Conservation (phyloP, 1,140 invertebrate genomes). For the Protaetia brevitarsis region DNA sequence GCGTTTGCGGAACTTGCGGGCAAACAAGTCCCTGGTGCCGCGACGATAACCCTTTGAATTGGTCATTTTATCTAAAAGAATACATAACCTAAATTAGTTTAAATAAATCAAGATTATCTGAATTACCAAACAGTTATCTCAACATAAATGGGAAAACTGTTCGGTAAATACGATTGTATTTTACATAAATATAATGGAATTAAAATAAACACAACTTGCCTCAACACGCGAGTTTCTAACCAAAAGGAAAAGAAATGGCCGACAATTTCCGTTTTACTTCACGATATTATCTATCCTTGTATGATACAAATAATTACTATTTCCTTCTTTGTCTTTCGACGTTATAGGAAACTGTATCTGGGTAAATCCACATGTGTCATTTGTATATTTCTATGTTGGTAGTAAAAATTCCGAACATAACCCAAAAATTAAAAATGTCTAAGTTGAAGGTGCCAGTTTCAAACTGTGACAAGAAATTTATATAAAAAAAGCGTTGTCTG, state of each 20-base stretch:
- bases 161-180: neutral
- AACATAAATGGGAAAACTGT: too few species aligned
- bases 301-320: neutral
- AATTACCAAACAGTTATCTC: too few species aligned
- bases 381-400: neutral
- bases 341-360: neutral
- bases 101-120: neutral
- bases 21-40: slow-evolving; percentile 97
- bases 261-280: slow-evolving; percentile 1
- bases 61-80: slow-evolving; percentile 70
- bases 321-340: neutral
- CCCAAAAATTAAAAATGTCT: slow-evolving; percentile 35
- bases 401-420: neutral
- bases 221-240: neutral
- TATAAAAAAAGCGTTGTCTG: slow-evolving; percentile 58
- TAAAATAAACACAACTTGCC: neutral
- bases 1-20: slow-evolving; percentile 89
- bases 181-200: neutral
- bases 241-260: slow-evolving; percentile 24
- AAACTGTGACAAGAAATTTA: slow-evolving; percentile 66
- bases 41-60: slow-evolving; percentile 98
- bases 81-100: neutral
- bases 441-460: slow-evolving; percentile 53
- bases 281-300: neutral
- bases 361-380: neutral